Evolutionary conservation across 2,797 vertebrate species (phyloP), one percentile per base, ranked within the genome.

Genomic region (Pogoniulus pusillus): DNA sequence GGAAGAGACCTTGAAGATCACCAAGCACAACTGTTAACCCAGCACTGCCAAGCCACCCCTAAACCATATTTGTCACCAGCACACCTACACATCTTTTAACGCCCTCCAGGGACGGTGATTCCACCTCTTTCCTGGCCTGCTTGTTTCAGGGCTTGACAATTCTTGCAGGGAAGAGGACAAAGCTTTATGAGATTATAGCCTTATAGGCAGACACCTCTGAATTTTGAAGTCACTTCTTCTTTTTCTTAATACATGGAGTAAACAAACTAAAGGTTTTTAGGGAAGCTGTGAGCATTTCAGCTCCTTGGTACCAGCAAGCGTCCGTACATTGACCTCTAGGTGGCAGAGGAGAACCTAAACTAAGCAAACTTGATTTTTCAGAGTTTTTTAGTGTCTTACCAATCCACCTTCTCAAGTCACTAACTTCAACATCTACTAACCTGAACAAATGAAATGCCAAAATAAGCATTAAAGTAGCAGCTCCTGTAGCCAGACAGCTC

Each of bases 321-420:
- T 24, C 54, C 51, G 2, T 6, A 47, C 3, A 3, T 22, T 63
- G 37, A 93, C 94, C 97, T 91, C 85, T 96, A 97, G 97, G 78
- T 96, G 96, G 97, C 94, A 96, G 58, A 93, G 92, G 76, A 96
- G 70, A 95, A 66, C 78, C 58, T 87, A 71, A 75, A 59, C 74
- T 47, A 75, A 65, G 37, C 12, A 63, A 9, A 15, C 7, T 16
- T 94, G 63, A 13, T 16, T 94, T 63, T 39, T 22, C 18, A 12
- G 45, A 30, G 49, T 64, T 64, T 85, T 3, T 2, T 24, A 59
- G 45, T 4, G 17, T 5, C 5, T 17, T 91, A 16, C 53, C 30
- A 55, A 58, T 32, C 30, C 83, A 35, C 11, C 29, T 76, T 54
- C 34, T 43, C 69, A 66, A 74, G 12, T 71, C 30, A 83, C 29